Evolutionary conservation across 2,888 invertebrate species (phyloP).

Genomic region (Cataglyphis albicans): DNA sequence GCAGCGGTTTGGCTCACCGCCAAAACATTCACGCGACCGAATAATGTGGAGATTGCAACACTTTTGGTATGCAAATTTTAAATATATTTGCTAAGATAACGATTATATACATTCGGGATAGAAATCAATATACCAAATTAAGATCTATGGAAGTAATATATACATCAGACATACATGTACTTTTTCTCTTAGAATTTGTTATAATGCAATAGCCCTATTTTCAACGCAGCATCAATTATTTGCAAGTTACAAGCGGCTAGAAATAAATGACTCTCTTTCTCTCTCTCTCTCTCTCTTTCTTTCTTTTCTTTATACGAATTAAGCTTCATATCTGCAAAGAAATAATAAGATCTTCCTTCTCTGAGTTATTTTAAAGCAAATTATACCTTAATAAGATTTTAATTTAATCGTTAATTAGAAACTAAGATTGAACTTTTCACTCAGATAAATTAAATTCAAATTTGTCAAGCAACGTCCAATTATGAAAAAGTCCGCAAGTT

Average conservation of each 20-base stretch:
- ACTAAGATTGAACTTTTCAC: not conserved
- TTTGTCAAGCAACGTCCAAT: not conserved
- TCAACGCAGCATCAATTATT: not conserved
- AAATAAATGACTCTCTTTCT: not conserved
- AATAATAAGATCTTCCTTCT: conserved; percentile 2
- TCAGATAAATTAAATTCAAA: not conserved
- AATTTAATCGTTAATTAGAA: conserved; percentile 20
- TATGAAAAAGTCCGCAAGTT: not conserved
- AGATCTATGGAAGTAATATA: not conserved
- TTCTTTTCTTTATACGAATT: not conserved
- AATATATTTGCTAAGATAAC: conserved; percentile 10
- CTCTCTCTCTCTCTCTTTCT: not conserved
- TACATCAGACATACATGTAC: not conserved
- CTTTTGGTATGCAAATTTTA: conserved; percentile 63
- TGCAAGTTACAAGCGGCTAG: conserved; percentile 8
- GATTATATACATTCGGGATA: not conserved
- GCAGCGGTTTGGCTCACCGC: conserved; percentile 77
- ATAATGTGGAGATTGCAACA: conserved; percentile 63
- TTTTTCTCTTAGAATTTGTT: not conserved
- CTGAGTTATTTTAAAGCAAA: conserved; percentile 12
- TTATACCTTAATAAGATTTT: conserved; percentile 19
- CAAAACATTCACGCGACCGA: conserved; percentile 78
- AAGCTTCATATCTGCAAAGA: not conserved
- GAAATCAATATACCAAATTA: not conserved
- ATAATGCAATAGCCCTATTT: not conserved